Base-by-base conservation (phyloP, 2,888 invertebrate genomes). In the Leuctra nigra region DNA sequence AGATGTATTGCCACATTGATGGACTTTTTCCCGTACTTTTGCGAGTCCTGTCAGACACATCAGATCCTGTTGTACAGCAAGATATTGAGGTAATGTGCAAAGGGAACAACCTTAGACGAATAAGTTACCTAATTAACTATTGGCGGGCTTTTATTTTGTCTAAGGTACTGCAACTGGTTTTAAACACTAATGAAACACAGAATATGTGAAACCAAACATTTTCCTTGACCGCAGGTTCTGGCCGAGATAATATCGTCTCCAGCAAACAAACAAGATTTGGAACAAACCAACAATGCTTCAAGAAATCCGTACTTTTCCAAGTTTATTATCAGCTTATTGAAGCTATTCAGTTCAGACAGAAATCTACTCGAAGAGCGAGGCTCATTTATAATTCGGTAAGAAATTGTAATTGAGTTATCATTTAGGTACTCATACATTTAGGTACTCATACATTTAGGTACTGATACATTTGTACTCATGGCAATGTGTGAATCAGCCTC, bases 51-150 rank as follows among this genome's bases (percentile, higher is more conserved):
- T 87, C 91, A 33, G 97, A 98, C 75, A 83, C 84, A 59, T 86
- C 94, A 0, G 96, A 98, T 74, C 95, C 97, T 77, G 97, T 97
- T 55, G 95, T 97, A 44, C 84, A 95, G 56, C 86, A 96, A 70
- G 88, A 90, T 70, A 79, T 99, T 55, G 91, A 94, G 66, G 94
- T n/a, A n/a, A n/a, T n/a, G n/a, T n/a, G n/a, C n/a, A n/a, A n/a
- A n/a, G n/a, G n/a, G n/a, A n/a, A n/a, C n/a, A n/a, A n/a, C n/a
- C n/a, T n/a, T n/a, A n/a, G n/a, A n/a, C n/a, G n/a, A n/a, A n/a
- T n/a, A n/a, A n/a, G n/a, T n/a, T n/a, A n/a, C n/a, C n/a, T n/a
- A n/a, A n/a, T n/a, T n/a, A n/a, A n/a, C n/a, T n/a, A n/a, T n/a
- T n/a, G n/a, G n/a, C n/a, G n/a, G n/a, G n/a, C n/a, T n/a, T n/a